phyloP scores from a whole-genome alignment of 2,113 vertebrate species.

The Phrynosoma blainvillii region DNA sequence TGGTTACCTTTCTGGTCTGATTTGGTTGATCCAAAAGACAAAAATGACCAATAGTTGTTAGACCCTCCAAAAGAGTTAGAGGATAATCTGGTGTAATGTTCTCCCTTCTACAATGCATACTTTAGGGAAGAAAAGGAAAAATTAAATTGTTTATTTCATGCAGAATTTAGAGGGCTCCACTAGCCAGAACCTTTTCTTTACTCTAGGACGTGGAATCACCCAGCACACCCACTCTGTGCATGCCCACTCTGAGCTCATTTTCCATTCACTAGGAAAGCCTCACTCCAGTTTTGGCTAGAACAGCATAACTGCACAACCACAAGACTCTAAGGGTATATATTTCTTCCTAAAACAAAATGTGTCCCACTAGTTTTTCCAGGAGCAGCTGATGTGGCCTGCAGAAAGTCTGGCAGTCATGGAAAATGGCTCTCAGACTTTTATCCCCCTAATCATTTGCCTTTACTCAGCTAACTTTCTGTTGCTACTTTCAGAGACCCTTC shows the following conservation, averaged over 20 bases:
- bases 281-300: too few relatives aligned
- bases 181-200: neutral
- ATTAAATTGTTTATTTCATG: neutral
- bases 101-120: conserved; percentile 84
- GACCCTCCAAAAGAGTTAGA: conserved; percentile 92
- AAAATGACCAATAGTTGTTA: conserved; percentile 92
- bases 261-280: too few relatives aligned
- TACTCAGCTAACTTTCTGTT: neutral
- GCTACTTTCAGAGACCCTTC: neutral
- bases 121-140: conserved; percentile 54
- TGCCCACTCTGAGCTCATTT: too few relatives aligned
- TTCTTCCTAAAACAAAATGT: too few relatives aligned
- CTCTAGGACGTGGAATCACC: too few relatives aligned
- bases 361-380: too few relatives aligned
- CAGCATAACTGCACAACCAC: too few relatives aligned
- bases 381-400: too few relatives aligned
- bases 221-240: too few relatives aligned
- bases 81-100: conserved; percentile 96
- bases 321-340: too few relatives aligned
- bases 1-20: conserved; percentile 83
- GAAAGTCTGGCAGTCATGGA: too few relatives aligned
- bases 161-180: neutral
- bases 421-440: too few relatives aligned
- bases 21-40: conserved; percentile 88
- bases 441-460: neutral